A percentile compares a stretch with the other conserved stretches of the same genome.
Evolutionary conservation across 1,140 invertebrate genomes (phyloP).

Genomic region (Brachionus manjavacas): DNA sequence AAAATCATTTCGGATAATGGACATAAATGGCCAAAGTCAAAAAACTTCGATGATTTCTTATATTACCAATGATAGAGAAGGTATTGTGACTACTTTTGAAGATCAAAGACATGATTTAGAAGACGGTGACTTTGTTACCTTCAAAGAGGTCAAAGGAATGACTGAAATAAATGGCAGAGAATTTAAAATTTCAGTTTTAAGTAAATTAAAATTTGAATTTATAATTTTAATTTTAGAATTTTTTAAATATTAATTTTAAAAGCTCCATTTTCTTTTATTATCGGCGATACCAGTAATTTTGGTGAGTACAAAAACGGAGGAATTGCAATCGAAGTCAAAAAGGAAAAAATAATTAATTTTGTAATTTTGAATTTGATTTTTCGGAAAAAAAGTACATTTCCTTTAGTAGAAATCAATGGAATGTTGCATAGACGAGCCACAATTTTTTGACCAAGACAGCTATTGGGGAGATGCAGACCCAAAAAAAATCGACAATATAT

Average conservation of each 20-base stretch:
- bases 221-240: too few relatives aligned
- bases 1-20: slow-evolving; percentile 75
- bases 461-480: slow-evolving; percentile 54
- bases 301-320: slow-evolving; percentile 69
- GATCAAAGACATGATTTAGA: slow-evolving; percentile 64
- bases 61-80: slow-evolving; percentile 72
- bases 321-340: slow-evolving; percentile 89
- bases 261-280: slow-evolving; percentile 91
- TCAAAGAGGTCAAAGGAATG: slow-evolving; percentile 90
- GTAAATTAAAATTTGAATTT: background rate
- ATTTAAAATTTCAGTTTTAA: slow-evolving; percentile 72
- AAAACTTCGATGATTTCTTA: slow-evolving; percentile 63
- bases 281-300: slow-evolving; percentile 76
- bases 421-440: slow-evolving; percentile 72
- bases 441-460: slow-evolving; percentile 66
- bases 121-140: slow-evolving; percentile 88
- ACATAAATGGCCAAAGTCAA: slow-evolving; percentile 81
- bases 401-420: slow-evolving; percentile 65
- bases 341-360: slow-evolving; percentile 67
- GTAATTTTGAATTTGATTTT: background rate
- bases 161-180: slow-evolving; percentile 80
- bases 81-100: slow-evolving; percentile 61
- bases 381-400: background rate
- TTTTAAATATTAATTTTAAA: background rate
- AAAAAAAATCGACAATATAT: slow-evolving; percentile 82